Conservation (phyloP, 2,888 invertebrate species). For the Exephanes ischioxanthus region DNA sequence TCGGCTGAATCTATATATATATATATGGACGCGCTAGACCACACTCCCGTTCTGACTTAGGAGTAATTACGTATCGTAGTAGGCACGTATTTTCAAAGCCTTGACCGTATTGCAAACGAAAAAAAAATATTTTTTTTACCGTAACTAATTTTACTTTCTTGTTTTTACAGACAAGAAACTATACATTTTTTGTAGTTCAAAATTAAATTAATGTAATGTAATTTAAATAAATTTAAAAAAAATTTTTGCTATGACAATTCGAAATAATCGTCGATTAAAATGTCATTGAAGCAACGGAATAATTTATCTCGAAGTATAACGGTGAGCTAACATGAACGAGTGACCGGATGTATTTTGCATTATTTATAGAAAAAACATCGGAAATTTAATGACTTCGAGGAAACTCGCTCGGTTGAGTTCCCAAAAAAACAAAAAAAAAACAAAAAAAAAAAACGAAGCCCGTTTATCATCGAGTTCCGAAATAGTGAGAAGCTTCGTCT, state of each 20-base stretch:
- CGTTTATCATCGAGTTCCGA: neutral
- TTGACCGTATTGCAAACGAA: too few relatives aligned
- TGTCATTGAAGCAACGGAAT: neutral
- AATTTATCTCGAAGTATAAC: neutral
- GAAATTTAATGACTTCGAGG: neutral
- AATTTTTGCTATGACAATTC: too few relatives aligned
- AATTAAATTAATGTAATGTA: too few relatives aligned
- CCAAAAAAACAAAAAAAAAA: neutral
- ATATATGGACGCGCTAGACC: neutral
- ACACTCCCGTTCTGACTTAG: too few relatives aligned
- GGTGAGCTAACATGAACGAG: neutral
- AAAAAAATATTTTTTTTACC: too few relatives aligned
- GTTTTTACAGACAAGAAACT: too few relatives aligned
- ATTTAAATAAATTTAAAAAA: too few relatives aligned
- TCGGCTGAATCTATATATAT: neutral
- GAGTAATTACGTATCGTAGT: too few relatives aligned
- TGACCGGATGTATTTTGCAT: slow-evolving; percentile 1
- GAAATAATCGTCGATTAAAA: neutral
- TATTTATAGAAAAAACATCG: slow-evolving; percentile 30
- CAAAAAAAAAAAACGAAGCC: neutral
- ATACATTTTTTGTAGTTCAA: too few relatives aligned
- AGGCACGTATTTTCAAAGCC: too few relatives aligned
- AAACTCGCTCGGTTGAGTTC: neutral
- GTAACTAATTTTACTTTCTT: too few relatives aligned
- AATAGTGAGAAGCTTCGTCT: slow-evolving; percentile 3